Conservation (phyloP, 2,113 vertebrate species). For the Prochilodus magdalenae region DNA sequence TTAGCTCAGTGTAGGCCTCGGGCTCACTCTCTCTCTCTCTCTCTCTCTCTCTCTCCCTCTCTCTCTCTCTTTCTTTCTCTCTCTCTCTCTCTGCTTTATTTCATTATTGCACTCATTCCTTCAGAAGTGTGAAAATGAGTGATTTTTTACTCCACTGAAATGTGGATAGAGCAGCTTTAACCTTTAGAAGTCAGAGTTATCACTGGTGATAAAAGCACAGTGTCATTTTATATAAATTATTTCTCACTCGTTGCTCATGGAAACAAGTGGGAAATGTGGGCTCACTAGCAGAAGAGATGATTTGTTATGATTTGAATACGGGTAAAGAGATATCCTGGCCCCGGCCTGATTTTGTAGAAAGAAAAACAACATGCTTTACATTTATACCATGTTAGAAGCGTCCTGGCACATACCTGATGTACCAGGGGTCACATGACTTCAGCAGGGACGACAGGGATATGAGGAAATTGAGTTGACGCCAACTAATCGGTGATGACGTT, state of each 20-base stretch:
- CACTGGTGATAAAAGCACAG: background rate
- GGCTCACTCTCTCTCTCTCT: constrained; percentile 44
- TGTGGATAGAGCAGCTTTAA: background rate
- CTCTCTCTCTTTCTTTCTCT: constrained; percentile 50
- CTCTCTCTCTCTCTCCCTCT: constrained; percentile 29
- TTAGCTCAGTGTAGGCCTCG: constrained; percentile 13
- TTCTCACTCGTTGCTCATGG: background rate
- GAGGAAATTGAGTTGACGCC: no score
- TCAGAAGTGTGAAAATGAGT: background rate
- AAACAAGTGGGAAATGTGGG: no score
- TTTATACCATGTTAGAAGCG: no score
- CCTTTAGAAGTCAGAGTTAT: background rate
- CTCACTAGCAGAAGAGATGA: no score
- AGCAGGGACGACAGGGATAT: no score
- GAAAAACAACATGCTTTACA: no score
- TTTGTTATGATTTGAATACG: no score
- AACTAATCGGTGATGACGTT: no score
- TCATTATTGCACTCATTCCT: constrained; percentile 25
- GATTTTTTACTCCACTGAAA: background rate
- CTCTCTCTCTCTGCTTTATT: constrained; percentile 17
- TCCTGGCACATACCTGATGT: no score
- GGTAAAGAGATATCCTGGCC: no score
- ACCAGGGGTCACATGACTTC: no score
- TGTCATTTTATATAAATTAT: background rate
- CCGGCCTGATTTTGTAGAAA: no score